These are phyloP conservation scores for Phlogophora meticulosa DNA, from an alignment of 2,888 invertebrate species.

Conservation along the genomic window DNA sequence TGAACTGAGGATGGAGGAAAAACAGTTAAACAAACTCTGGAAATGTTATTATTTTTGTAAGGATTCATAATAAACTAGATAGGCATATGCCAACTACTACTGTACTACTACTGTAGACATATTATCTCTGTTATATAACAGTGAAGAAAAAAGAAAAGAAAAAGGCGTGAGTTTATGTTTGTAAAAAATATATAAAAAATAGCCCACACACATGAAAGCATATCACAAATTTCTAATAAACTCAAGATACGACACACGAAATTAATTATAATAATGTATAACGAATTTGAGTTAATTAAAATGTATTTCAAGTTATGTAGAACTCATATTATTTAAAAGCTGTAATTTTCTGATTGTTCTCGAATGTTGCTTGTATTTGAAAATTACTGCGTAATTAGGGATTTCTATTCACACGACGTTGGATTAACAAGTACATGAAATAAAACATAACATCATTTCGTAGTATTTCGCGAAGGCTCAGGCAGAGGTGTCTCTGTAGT, in stretches of 20 bases:
- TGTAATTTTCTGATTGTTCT: slow-evolving; percentile 6
- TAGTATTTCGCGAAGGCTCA: too few relatives aligned
- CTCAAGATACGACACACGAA: background rate
- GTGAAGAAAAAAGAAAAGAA: too few relatives aligned
- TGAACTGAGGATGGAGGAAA: background rate
- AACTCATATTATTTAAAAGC: slow-evolving; percentile 9
- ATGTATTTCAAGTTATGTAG: slow-evolving; percentile 21
- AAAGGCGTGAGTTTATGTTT: too few relatives aligned
- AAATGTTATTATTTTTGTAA: too few relatives aligned
- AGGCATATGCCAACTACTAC: too few relatives aligned
- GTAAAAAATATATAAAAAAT: slow-evolving; percentile 18
- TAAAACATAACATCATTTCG: too few relatives aligned
- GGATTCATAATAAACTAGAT: background rate
- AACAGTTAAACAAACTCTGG: too few relatives aligned
- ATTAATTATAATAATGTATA: slow-evolving; percentile 30
- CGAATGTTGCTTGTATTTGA: background rate
- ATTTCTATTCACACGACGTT: background rate
- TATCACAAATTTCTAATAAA: slow-evolving; percentile 18
- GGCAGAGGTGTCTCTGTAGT: too few relatives aligned
- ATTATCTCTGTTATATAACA: too few relatives aligned
- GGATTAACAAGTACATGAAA: background rate
- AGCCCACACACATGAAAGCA: background rate
- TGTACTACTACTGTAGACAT: too few relatives aligned
- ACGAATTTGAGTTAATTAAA: slow-evolving; percentile 34
- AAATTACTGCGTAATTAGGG: background rate